A percentile compares a stretch with the other conserved stretches of the same genome.
These are phyloP conservation scores for Dicrurus megarhynchus DNA, from an alignment of 2,113 vertebrate species.

Conservation along the genomic window DNA sequence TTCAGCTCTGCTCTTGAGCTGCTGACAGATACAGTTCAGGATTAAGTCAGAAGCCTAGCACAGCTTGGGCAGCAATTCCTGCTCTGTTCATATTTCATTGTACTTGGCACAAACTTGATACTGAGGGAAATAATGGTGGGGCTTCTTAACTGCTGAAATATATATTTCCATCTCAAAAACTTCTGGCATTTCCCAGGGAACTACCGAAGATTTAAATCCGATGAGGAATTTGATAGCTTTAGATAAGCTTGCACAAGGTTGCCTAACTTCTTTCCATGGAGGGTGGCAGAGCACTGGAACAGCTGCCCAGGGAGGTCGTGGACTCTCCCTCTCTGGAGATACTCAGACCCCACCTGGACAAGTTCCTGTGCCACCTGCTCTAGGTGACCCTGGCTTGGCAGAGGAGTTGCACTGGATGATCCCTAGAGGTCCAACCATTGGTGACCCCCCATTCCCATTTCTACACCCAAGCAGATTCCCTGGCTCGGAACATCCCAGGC, in stretches of 20 bases:
- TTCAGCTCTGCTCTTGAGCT: conserved; percentile 35
- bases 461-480: background rate
- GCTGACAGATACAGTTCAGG: conserved; percentile 1
- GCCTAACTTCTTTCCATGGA: background rate
- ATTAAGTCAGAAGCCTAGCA: background rate
- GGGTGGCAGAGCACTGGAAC: background rate
- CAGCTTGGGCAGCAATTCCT: background rate
- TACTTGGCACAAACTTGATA: background rate
- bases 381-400: too few species aligned
- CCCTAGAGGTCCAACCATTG: background rate
- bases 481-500: background rate
- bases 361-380: background rate
- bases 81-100: background rate
- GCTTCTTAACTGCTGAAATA: background rate
- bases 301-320: rapidly evolving
- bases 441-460: background rate
- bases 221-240: background rate
- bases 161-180: background rate
- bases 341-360: background rate
- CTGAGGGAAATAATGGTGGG: background rate
- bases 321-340: background rate
- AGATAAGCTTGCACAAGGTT: background rate
- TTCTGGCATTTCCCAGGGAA: background rate
- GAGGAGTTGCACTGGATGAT: background rate
- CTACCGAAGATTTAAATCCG: background rate